Conservation (phyloP, 2,113 vertebrate genomes). For the Dipodomys ordii region DNA sequence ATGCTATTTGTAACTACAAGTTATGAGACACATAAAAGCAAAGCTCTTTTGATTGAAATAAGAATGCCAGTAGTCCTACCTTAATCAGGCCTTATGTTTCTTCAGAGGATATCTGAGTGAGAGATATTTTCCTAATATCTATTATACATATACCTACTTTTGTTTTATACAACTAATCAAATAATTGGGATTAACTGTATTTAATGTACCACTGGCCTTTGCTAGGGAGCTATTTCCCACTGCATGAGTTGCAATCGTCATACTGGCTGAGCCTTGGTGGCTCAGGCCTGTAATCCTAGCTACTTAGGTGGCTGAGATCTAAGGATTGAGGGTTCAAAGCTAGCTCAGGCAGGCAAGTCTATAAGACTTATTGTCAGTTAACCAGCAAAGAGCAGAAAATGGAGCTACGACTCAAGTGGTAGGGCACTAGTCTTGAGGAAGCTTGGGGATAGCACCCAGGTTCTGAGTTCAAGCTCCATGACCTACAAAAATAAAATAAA, state of each 20-base stretch:
- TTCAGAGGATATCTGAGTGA: background rate
- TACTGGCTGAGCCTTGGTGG: background rate
- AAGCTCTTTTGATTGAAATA: background rate
- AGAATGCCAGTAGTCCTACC: background rate
- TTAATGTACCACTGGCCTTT: background rate
- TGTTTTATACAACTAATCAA: conserved; percentile 9
- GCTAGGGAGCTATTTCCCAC: background rate
- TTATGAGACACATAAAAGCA: background rate
- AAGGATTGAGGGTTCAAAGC: background rate
- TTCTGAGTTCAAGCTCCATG: no score
- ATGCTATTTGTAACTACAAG: background rate
- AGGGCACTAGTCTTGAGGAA: no score
- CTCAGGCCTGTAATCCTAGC: no score
- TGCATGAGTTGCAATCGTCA: background rate
- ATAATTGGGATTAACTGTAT: background rate
- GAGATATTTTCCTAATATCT: background rate
- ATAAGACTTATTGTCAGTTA: no score
- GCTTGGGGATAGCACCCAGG: no score
- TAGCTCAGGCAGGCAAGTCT: no score
- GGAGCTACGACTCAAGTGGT: no score
- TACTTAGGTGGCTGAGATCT: no score
- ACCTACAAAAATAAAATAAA: background rate
- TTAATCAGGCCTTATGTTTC: background rate
- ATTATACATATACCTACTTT: background rate
- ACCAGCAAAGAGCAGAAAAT: no score